Evolutionary conservation across 2,113 vertebrate species (phyloP).

Genomic region (Dromiciops gliroides): DNA sequence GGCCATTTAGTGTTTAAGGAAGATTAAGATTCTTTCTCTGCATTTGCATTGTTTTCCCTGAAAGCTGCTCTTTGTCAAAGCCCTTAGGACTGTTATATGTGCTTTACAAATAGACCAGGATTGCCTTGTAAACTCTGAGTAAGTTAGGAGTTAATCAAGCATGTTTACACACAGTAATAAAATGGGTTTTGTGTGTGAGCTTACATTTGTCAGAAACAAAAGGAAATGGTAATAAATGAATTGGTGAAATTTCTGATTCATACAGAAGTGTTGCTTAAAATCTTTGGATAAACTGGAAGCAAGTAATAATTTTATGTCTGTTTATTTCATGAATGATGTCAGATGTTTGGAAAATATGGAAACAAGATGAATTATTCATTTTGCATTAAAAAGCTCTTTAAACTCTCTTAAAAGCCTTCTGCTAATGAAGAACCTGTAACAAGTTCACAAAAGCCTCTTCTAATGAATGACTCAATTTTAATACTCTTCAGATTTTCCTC

Average conservation of each 20-base stretch:
- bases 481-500: conserved; percentile 74
- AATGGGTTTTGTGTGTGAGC: conserved; percentile 55
- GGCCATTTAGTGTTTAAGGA: background rate
- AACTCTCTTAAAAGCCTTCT: conserved; percentile 58
- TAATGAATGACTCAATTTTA: conserved; percentile 83
- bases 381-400: conserved; percentile 69
- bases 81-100: conserved; percentile 8
- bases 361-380: conserved; percentile 70
- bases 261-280: conserved; percentile 38
- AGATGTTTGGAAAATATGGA: conserved; percentile 73
- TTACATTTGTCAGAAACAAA: conserved; percentile 61
- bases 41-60: conserved; percentile 36
- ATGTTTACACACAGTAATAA: conserved; percentile 34
- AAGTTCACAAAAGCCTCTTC: conserved; percentile 75
- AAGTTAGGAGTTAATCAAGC: conserved; percentile 59
- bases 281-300: conserved; percentile 60
- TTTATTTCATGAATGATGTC: conserved; percentile 59
- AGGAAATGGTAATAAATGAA: conserved; percentile 47
- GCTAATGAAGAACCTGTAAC: conserved; percentile 75
- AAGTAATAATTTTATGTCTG: conserved; percentile 44
- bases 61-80: conserved; percentile 32
- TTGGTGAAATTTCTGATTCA: conserved; percentile 10
- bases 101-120: conserved; percentile 24
- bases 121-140: conserved; percentile 48
- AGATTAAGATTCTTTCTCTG: background rate